phyloP scores from a whole-genome alignment of 2,113 vertebrate species.

The Anolis sagrei region DNA sequence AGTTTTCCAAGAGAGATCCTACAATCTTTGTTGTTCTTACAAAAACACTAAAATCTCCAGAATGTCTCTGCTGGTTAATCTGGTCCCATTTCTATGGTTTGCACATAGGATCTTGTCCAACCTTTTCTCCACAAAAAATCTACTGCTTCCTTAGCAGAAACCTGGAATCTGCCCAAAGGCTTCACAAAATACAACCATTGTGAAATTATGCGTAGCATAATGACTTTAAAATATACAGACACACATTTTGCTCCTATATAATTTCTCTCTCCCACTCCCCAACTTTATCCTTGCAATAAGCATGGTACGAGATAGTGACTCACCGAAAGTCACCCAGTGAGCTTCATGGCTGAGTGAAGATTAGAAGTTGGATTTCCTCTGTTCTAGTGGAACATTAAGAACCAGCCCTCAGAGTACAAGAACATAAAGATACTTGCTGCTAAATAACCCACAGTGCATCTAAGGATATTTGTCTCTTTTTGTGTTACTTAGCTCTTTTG shows the following conservation, averaged over 20 bases:
- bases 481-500: neutral
- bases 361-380: neutral
- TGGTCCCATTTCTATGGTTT: too few species aligned
- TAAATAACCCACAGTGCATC: neutral
- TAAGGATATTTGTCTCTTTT: neutral
- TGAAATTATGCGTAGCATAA: neutral
- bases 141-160: neutral
- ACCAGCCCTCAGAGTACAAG: neutral
- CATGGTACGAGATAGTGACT: neutral
- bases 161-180: neutral
- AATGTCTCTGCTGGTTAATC: neutral
- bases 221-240: too few species aligned
- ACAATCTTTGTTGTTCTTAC: too few species aligned
- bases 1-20: too few species aligned
- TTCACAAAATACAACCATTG: neutral
- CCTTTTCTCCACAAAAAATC: neutral
- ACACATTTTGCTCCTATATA: too few species aligned
- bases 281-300: neutral
- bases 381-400: neutral
- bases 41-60: too few species aligned
- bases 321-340: neutral
- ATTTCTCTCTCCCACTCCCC: neutral
- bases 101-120: neutral
- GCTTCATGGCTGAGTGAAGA: neutral
- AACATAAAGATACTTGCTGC: neutral